Conservation (phyloP, 2,113 vertebrate genomes). For the Nothocercus nigrocapillus region DNA sequence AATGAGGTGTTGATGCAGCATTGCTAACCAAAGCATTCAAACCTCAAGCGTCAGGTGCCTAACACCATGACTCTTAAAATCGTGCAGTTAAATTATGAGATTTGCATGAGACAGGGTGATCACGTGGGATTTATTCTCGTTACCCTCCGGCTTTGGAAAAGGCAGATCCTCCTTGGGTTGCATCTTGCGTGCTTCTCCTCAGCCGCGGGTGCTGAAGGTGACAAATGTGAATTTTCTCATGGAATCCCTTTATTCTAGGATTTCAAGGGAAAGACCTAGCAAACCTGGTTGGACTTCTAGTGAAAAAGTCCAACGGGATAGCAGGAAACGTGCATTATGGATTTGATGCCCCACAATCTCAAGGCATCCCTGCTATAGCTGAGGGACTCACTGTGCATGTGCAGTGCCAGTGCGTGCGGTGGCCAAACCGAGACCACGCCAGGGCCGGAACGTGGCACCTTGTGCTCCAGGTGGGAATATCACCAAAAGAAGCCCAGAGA, state of each 20-base stretch:
- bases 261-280: background rate
- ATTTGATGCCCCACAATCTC: background rate
- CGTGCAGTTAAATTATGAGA: background rate
- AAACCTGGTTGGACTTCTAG: fast-evolving
- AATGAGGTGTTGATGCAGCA: background rate
- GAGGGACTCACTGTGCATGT: background rate
- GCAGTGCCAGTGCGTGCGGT: background rate
- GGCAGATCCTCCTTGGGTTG: background rate
- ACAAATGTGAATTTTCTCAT: background rate
- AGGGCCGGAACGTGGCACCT: background rate
- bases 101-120: background rate
- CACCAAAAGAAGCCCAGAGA: background rate
- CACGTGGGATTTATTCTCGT: fast-evolving
- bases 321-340: background rate
- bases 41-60: background rate
- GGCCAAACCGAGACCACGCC: background rate
- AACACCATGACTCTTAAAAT: background rate
- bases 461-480: background rate
- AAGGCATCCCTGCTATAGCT: fast-evolving
- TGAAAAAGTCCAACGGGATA: background rate
- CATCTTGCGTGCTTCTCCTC: background rate
- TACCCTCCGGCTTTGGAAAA: background rate
- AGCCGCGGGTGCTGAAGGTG: fast-evolving
- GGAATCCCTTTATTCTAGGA: background rate
- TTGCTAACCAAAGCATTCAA: background rate